Evolutionary conservation across 1,140 invertebrate species (phyloP).

Genomic region (Hyles vespertilio): DNA sequence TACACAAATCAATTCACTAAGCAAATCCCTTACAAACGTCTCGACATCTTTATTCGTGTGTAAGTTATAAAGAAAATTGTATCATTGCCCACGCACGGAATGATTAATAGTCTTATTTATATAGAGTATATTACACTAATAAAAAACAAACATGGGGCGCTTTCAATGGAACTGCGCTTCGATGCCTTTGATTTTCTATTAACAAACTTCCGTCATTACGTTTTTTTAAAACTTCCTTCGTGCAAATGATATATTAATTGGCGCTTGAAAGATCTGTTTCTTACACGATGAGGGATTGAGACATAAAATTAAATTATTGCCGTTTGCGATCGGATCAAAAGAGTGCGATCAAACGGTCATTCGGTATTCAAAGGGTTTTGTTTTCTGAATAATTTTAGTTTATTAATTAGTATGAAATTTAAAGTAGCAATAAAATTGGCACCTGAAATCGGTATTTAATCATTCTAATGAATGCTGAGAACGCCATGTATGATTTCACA

Average conservation of each 20-base stretch:
- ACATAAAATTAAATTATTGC: too few species aligned
- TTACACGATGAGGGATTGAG: too few species aligned
- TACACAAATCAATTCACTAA: too few species aligned
- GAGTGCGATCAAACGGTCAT: too few species aligned
- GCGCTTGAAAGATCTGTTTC: neutral
- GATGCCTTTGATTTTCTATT: conserved; percentile 12
- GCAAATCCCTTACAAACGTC: neutral
- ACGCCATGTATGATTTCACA: too few species aligned
- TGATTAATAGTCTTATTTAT: conserved; percentile 38
- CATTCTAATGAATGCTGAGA: too few species aligned
- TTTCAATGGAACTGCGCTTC: conserved; percentile 2
- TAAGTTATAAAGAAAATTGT: conserved; percentile 32
- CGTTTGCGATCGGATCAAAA: too few species aligned
- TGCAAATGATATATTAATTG: conserved; percentile 1
- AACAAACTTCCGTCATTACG: conserved; percentile 13
- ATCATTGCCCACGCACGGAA: conserved; percentile 22
- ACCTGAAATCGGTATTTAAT: too few species aligned
- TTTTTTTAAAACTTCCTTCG: conserved; percentile 14
- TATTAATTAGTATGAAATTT: too few species aligned
- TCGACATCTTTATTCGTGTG: neutral
- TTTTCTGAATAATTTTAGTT: too few species aligned
- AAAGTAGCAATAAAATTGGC: too few species aligned
- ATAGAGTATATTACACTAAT: conserved; percentile 22
- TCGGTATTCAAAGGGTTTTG: too few species aligned
- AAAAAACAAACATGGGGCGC: conserved; percentile 22